A percentile compares a stretch with the other conserved stretches of the same genome.
These are phyloP conservation scores for Cairina moschata DNA, from an alignment of 2,113 vertebrate genomes.

Conservation along the genomic window DNA sequence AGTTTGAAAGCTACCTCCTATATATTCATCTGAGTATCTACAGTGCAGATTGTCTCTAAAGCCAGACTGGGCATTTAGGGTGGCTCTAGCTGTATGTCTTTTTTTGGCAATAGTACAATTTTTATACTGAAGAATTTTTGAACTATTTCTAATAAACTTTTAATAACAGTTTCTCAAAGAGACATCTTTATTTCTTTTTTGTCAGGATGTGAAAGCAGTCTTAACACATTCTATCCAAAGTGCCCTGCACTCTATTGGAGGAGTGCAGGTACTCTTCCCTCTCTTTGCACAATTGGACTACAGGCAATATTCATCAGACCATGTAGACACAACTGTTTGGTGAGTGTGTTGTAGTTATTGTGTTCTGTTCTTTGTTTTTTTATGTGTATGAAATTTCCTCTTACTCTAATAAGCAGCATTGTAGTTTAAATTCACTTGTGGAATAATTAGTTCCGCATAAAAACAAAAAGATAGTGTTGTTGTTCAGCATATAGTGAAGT, in stretches of 20 bases:
- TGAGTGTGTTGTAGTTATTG: conserved; percentile 65
- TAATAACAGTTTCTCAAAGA: not conserved
- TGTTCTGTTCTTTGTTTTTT: not conserved
- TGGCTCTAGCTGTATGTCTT: not conserved
- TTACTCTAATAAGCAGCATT: not conserved
- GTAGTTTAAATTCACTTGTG: not conserved
- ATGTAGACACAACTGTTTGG: conserved; percentile 93
- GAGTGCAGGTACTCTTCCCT: conserved; percentile 96
- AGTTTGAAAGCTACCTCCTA: not conserved
- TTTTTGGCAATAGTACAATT: not conserved
- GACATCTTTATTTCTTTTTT: conserved; percentile 24
- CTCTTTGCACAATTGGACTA: conserved; percentile 97
- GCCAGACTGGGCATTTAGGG: not conserved
- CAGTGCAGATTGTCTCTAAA: not conserved
- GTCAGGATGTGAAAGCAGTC: conserved; percentile 96
- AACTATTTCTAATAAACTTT: not conserved
- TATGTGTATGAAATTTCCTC: not conserved
- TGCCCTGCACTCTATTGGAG: conserved; percentile 97
- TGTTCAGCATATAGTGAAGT: not conserved
- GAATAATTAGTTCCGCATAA: not conserved
- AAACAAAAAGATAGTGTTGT: not conserved
- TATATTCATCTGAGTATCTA: not conserved
- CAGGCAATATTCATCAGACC: conserved; percentile 86
- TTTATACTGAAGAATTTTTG: not conserved
- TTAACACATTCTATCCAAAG: conserved; percentile 97